Conservation (phyloP, 2,888 invertebrate genomes). For the Eupelmus urozonus region DNA sequence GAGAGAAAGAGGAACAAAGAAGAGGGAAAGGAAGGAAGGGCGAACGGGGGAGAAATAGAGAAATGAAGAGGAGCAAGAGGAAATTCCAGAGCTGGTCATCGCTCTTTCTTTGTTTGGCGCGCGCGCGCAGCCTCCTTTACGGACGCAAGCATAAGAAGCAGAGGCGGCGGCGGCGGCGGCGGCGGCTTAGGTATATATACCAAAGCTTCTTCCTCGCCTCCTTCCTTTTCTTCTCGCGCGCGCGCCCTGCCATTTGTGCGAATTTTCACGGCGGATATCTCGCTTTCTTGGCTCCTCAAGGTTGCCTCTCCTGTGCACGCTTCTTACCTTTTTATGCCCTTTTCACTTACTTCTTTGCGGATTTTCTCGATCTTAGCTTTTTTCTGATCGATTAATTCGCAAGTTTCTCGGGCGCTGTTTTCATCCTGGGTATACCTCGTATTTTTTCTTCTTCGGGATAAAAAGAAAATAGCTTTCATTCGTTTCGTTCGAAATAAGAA, state of each 20-base stretch:
- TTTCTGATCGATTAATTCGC: too few species aligned
- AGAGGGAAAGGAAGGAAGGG: neutral
- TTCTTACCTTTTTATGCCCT: too few species aligned
- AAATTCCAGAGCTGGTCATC: conserved; percentile 60
- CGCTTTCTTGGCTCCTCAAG: too few species aligned
- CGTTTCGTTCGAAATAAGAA: too few species aligned
- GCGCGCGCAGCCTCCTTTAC: conserved; percentile 20
- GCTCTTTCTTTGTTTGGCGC: conserved; percentile 59
- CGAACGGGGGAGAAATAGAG: conserved; percentile 48
- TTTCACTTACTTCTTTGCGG: too few species aligned
- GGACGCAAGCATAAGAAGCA: conserved; percentile 11
- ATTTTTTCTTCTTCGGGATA: too few species aligned
- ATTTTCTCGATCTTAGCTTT: too few species aligned
- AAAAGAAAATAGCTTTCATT: too few species aligned
- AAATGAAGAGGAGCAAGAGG: conserved; percentile 58
- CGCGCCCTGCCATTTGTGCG: neutral
- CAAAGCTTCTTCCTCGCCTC: conserved; percentile 38
- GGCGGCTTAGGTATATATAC: neutral
- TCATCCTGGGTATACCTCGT: too few species aligned
- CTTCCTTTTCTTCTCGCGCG: conserved; percentile 42
- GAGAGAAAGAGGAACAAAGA: conserved; percentile 24
- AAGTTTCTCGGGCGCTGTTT: too few species aligned
- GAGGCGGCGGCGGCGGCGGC: neutral
- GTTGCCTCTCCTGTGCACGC: too few species aligned
- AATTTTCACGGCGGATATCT: neutral